Evolutionary conservation across 2,113 vertebrate genomes (phyloP).

Genomic region (Penelope pileata): DNA sequence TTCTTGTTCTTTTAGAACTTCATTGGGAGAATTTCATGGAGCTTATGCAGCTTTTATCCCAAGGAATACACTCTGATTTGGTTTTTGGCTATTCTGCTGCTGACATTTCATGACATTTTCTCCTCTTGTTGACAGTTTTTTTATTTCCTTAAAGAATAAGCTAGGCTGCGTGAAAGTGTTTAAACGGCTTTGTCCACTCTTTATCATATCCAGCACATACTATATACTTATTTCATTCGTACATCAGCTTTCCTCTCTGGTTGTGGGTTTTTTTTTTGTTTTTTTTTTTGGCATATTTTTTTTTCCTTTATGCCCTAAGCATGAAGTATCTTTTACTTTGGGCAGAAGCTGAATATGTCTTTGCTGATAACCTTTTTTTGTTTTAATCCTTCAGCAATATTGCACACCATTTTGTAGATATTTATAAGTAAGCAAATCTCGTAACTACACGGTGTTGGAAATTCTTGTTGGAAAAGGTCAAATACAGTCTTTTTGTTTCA

Average conservation of each 20-base stretch:
- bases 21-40: conserved; percentile 39
- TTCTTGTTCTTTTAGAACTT: conserved; percentile 26
- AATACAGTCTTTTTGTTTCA: neutral
- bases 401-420: neutral
- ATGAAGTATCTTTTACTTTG: neutral
- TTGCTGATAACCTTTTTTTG: neutral
- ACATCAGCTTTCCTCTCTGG: neutral
- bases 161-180: neutral
- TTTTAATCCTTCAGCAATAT: neutral
- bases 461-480: neutral
- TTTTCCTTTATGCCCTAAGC: conserved; percentile 10
- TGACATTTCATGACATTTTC: conserved; percentile 77
- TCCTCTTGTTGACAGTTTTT: conserved; percentile 44
- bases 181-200: conserved; percentile 57
- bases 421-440: neutral
- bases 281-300: conserved; percentile 5
- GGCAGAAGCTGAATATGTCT: neutral
- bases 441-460: neutral
- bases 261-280: neutral
- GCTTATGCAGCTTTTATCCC: conserved; percentile 51
- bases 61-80: conserved; percentile 50
- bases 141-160: neutral
- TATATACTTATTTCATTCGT: neutral
- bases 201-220: neutral
- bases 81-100: conserved; percentile 25